phyloP scores from a whole-genome alignment of 1,140 invertebrate genomes.

The Microplitis mediator region DNA sequence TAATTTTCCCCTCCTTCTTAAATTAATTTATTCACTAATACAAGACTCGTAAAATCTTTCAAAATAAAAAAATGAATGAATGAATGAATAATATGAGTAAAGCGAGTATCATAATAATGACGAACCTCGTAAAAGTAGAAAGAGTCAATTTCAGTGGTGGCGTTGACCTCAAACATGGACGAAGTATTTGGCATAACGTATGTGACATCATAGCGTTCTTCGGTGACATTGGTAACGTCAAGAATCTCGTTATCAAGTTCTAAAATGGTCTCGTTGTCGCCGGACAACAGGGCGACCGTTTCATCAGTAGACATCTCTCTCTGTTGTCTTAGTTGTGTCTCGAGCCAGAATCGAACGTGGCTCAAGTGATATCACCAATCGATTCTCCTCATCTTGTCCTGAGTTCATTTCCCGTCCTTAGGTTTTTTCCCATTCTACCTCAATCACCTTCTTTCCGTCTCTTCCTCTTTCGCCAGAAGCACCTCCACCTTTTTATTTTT shows the following conservation, averaged over 20 bases:
- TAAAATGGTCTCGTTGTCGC: conserved; percentile 28
- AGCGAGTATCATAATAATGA: not conserved
- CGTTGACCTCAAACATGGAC: conserved; percentile 39
- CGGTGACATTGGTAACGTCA: conserved; percentile 1
- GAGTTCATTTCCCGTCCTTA: conserved; percentile 8
- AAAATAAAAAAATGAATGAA: not conserved
- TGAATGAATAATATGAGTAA: not conserved
- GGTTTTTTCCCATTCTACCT: conserved; percentile 1
- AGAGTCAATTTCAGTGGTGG: conserved; percentile 46
- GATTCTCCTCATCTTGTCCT: not conserved
- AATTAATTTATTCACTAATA: not conserved
- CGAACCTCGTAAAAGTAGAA: conserved; percentile 57
- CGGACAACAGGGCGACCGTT: conserved; percentile 16
- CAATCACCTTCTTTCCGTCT: not conserved
- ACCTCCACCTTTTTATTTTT: not conserved
- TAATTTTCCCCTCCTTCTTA: too few relatives aligned
- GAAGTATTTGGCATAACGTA: conserved; percentile 16
- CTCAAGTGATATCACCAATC: conserved; percentile 13
- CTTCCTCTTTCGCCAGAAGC: not conserved
- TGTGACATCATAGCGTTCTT: conserved; percentile 15
- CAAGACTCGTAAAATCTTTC: not conserved
- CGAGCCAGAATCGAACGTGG: conserved; percentile 6
- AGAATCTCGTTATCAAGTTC: conserved; percentile 1
- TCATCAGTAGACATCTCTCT: conserved; percentile 23
- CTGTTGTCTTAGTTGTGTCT: not conserved